Percentiles rank a stretch among this genome's conserved stretches.
Evolutionary conservation across 2,113 vertebrate species (phyloP).

Genomic region (Oryzias woworae): DNA sequence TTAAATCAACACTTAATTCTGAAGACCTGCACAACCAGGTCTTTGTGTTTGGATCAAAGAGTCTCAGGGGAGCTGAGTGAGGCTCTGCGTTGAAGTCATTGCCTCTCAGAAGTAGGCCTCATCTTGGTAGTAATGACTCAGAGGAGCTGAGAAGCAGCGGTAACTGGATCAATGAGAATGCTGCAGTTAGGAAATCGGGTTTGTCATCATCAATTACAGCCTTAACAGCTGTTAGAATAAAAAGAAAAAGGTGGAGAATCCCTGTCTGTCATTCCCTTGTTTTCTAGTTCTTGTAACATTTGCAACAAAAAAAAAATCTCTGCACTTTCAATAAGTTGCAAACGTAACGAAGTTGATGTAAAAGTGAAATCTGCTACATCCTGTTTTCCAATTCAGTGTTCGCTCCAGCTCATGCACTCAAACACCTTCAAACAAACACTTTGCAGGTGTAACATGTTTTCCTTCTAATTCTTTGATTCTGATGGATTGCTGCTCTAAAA

Average conservation of each 20-base stretch:
- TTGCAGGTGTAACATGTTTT: constrained; percentile 14
- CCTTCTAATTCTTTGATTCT: background rate
- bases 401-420: constrained; percentile 7
- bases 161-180: constrained; percentile 61
- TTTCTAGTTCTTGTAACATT: background rate
- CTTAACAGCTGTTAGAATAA: constrained; percentile 39
- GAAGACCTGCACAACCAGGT: background rate
- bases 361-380: constrained; percentile 4
- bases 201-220: constrained; percentile 57
- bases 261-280: background rate
- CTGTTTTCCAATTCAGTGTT: constrained; percentile 1
- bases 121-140: constrained; percentile 39
- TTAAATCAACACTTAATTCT: background rate
- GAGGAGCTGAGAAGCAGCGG: constrained; percentile 39
- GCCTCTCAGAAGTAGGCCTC: constrained; percentile 8
- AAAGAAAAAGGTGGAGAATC: constrained; percentile 23
- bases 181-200: constrained; percentile 53
- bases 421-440: background rate
- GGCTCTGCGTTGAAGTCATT: constrained; percentile 16
- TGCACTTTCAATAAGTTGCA: too few species aligned
- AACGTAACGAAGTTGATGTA: too few species aligned
- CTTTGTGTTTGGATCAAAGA: background rate
- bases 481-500: too few species aligned
- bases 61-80: background rate
- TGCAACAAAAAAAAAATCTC: too few species aligned